Conservation (phyloP, 1,140 invertebrate species). For the Panonychus citri region DNA sequence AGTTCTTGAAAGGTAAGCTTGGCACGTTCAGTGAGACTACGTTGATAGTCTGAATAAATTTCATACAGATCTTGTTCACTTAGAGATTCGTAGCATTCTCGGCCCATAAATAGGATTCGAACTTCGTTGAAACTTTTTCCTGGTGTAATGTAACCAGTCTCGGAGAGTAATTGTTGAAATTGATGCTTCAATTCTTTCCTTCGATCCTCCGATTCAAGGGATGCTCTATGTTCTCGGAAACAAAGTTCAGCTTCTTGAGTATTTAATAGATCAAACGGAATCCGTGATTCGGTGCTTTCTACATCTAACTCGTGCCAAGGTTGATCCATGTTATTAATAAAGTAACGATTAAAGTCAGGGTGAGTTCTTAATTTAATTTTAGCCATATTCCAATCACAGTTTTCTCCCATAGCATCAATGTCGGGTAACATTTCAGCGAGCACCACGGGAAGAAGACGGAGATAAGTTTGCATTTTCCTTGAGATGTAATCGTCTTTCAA, state of each 20-base stretch:
- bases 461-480: constrained; percentile 50
- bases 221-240: constrained; percentile 70
- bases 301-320: constrained; percentile 54
- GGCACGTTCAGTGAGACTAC: constrained; percentile 66
- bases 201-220: constrained; percentile 66
- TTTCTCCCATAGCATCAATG: constrained; percentile 41
- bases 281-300: constrained; percentile 32
- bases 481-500: constrained; percentile 61
- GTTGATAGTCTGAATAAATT: constrained; percentile 85
- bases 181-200: constrained; percentile 52
- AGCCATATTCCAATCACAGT: constrained; percentile 43
- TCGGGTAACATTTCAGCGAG: constrained; percentile 60
- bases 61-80: constrained; percentile 67
- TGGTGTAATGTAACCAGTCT: constrained; percentile 71
- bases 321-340: constrained; percentile 34
- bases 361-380: constrained; percentile 58
- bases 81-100: constrained; percentile 77
- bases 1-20: constrained; percentile 82
- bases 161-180: constrained; percentile 76
- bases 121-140: constrained; percentile 79
- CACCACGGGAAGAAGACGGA: constrained; percentile 52
- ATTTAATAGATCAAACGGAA: constrained; percentile 72
- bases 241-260: constrained; percentile 70
- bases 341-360: constrained; percentile 68
- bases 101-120: constrained; percentile 72